These are phyloP conservation scores for Asteroscopus sphinx DNA, from an alignment of 2,888 invertebrate species.

Conservation along the genomic window DNA sequence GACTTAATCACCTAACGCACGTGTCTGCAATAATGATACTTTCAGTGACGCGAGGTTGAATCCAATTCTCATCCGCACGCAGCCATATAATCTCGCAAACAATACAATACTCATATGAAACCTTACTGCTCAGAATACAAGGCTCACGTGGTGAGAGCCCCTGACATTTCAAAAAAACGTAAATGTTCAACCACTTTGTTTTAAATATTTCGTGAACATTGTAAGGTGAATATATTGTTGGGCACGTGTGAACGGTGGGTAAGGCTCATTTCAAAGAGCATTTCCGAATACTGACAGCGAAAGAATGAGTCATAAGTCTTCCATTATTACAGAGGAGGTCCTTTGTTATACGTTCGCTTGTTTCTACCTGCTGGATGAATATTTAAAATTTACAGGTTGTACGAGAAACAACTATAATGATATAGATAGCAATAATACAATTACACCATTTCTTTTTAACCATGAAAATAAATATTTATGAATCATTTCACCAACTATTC, in stretches of 20 bases:
- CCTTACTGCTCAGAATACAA: conserved; percentile 75
- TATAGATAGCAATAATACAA: background rate
- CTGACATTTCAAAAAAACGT: conserved; percentile 35
- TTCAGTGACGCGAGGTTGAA: conserved; percentile 79
- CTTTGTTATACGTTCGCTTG: conserved; percentile 60
- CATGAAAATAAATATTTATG: background rate
- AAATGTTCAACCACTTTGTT: conserved; percentile 44
- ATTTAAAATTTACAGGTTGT: conserved; percentile 38
- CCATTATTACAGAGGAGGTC: conserved; percentile 59
- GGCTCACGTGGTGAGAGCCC: conserved; percentile 54
- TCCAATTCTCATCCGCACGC: conserved; percentile 79
- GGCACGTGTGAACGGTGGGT: conserved; percentile 62
- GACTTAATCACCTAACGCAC: conserved; percentile 74
- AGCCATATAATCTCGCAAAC: conserved; percentile 80
- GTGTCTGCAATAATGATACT: conserved; percentile 79
- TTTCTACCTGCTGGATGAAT: conserved; percentile 64
- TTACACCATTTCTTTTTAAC: background rate
- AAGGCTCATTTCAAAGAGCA: conserved; percentile 61
- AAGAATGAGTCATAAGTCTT: conserved; percentile 71
- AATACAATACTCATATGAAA: conserved; percentile 70
- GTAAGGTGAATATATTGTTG: conserved; percentile 57
- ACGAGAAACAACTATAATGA: conserved; percentile 17
- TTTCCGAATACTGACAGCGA: conserved; percentile 64
- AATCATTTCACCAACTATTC: conserved; percentile 3
- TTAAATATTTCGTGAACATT: conserved; percentile 54